Evolutionary conservation across 2,797 vertebrate genomes (phyloP), one percentile per base, ranked within the genome.

Genomic region (Enteromius unitaeniatus): DNA sequence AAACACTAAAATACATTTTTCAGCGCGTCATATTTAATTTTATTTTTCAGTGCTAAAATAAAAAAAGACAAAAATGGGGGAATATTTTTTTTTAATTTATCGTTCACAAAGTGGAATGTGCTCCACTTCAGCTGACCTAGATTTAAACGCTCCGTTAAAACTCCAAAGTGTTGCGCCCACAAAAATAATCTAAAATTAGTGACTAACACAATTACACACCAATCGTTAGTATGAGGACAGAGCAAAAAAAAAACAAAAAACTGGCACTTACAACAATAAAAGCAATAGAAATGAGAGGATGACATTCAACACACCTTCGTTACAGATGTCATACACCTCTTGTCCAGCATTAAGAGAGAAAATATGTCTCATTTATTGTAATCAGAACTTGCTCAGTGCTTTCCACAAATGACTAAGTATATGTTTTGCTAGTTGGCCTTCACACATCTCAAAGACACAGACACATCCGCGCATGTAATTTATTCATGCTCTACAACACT

Each of bases 241-340:
- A 79, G 70, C 69, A 83, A 23, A 78, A 1, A 65, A n/a, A n/a
- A n/a, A n/a, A n/a, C n/a, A n/a, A n/a, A n/a, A 72, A 72, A 58
- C 55, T 70, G 67, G 37, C 75, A 82, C 72, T 26, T 75, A 26
- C 62, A 84, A 70, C 70, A 75, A 75, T 47, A 51, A 78, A 84
- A 67, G 53, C 34, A 80, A 19, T 67, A 75, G 67, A 78, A 64
- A 84, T 76, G 69, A 91, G 72, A 90, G 75, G 73, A 91, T 88
- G 82, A 82, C 80, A 85, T 91, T 91, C 70, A 89, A 93, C 93
- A 93, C 92, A 93, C 92, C 93, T 94, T 94, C 91, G 89, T 91
- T 93, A 93, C 90, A 94, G 91, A 93, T 90, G 89, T 91, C 90
- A 88, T 92, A 93, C 88, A 93, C 92, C 93, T 93, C 93, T 94